A percentile compares a stretch with the other conserved stretches of the same genome.
Evolutionary conservation across 1,140 invertebrate species (phyloP).

Genomic region (Teleopsis dalmanni): DNA sequence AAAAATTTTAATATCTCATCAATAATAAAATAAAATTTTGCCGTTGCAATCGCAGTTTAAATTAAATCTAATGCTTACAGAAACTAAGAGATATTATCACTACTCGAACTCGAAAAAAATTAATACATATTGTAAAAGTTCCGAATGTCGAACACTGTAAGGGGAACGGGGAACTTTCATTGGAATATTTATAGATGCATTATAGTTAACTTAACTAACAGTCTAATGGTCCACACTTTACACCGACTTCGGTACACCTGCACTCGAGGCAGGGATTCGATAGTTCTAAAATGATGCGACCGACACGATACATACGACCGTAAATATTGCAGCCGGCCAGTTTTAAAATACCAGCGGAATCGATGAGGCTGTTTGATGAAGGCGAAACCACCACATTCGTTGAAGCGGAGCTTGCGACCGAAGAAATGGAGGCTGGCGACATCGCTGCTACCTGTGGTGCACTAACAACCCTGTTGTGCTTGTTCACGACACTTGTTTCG

Average conservation of each 20-base stretch:
- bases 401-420: neutral
- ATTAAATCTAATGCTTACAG: no score
- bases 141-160: no score
- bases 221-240: slow-evolving; percentile 67
- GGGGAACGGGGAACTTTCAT: no score
- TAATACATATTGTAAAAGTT: no score
- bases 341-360: slow-evolving; percentile 55
- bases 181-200: no score
- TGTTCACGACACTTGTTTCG: neutral
- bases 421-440: neutral
- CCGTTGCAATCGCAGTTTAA: no score
- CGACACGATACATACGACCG: slow-evolving; percentile 79
- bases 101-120: no score
- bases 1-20: no score
- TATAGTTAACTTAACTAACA: slow-evolving; percentile 51
- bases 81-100: no score
- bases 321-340: slow-evolving; percentile 87
- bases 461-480: neutral
- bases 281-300: slow-evolving; percentile 73
- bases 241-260: slow-evolving; percentile 77
- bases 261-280: slow-evolving; percentile 76
- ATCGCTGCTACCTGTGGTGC: neutral
- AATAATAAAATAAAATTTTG: no score
- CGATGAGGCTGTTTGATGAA: slow-evolving; percentile 19
- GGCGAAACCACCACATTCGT: neutral